Conservation (phyloP, 2,797 vertebrate genomes). For the Crenuchus spilurus region DNA sequence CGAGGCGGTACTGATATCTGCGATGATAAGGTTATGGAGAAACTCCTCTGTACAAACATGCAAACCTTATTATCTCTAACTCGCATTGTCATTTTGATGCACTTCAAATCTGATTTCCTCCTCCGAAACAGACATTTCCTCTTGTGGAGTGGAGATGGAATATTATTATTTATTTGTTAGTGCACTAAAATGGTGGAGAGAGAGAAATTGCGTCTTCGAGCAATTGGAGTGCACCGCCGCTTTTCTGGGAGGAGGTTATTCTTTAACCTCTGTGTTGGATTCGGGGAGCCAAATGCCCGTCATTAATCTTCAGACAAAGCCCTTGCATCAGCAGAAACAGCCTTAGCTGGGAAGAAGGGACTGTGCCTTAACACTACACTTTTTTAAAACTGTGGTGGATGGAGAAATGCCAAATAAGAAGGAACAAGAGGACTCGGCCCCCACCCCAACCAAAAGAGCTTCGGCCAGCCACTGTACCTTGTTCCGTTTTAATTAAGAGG, state of each 20-base stretch:
- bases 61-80: slow-evolving; percentile 44
- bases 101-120: slow-evolving; percentile 53
- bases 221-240: slow-evolving; percentile 55
- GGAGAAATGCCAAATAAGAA: slow-evolving; percentile 55
- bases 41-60: slow-evolving; percentile 40
- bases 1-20: slow-evolving; percentile 8
- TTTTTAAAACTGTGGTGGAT: neutral
- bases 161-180: slow-evolving; percentile 56
- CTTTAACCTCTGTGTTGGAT: slow-evolving; percentile 72
- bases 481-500: slow-evolving; percentile 70
- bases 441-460: neutral
- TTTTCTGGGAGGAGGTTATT: slow-evolving; percentile 67
- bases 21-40: slow-evolving; percentile 30
- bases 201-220: slow-evolving; percentile 61
- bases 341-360: slow-evolving; percentile 33
- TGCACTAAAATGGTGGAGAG: slow-evolving; percentile 46
- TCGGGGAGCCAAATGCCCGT: slow-evolving; percentile 67
- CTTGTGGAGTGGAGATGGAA: slow-evolving; percentile 15
- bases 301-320: slow-evolving; percentile 76
- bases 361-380: slow-evolving; percentile 24
- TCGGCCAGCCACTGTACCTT: slow-evolving; percentile 49
- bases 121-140: slow-evolving; percentile 41
- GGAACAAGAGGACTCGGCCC: slow-evolving; percentile 11
- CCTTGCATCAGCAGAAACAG: slow-evolving; percentile 72
- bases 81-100: slow-evolving; percentile 48